Evolutionary conservation across 2,113 vertebrate genomes (phyloP).

Genomic region (Poecile atricapillus): DNA sequence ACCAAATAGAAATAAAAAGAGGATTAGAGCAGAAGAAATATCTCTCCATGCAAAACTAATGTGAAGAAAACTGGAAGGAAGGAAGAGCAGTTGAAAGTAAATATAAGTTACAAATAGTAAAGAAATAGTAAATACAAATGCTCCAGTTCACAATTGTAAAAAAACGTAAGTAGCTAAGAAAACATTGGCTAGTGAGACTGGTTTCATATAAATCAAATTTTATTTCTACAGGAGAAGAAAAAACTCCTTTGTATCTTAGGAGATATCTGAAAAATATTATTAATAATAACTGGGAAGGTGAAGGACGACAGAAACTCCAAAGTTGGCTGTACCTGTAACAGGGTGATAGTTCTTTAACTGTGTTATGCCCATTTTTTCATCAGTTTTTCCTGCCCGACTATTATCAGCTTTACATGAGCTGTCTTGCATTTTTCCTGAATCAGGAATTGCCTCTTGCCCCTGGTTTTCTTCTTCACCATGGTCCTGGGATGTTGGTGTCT

Average conservation of each 20-base stretch:
- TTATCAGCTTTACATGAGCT: background rate
- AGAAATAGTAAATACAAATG: background rate
- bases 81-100: background rate
- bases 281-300: background rate
- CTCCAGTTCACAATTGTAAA: background rate
- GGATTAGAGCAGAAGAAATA: background rate
- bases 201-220: background rate
- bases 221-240: background rate
- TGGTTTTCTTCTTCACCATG: constrained; percentile 65
- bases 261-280: background rate
- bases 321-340: constrained; percentile 70
- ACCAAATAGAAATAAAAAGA: background rate
- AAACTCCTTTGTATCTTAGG: background rate
- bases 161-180: background rate
- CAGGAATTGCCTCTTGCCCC: constrained; percentile 31
- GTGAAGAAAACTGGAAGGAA: background rate
- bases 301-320: background rate
- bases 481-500: constrained; percentile 50
- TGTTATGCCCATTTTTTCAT: constrained; percentile 70
- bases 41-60: background rate
- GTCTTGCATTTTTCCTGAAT: background rate
- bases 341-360: constrained; percentile 80
- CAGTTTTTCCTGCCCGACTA: constrained; percentile 37
- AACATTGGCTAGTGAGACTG: background rate
- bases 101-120: background rate